Percentiles rank a stretch among this genome's conserved stretches.
These are phyloP conservation scores for Chaitophorus viminalis DNA, from an alignment of 2,888 invertebrate species.

Conservation along the genomic window DNA sequence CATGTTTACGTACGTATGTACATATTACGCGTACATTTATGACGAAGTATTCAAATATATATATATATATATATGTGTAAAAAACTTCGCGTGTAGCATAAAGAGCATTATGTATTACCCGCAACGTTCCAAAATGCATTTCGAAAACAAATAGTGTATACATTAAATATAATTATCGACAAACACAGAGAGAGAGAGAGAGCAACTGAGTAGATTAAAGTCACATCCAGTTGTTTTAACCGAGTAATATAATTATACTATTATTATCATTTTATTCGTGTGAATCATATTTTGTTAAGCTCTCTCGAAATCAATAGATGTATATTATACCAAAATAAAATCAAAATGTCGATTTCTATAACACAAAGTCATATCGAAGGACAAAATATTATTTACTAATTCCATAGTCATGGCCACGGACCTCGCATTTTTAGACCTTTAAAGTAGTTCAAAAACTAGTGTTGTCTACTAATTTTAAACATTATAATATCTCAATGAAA, in stretches of 20 bases:
- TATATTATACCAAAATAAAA: neutral
- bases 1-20: neutral
- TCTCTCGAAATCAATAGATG: neutral
- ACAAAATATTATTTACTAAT: neutral
- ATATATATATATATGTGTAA: neutral
- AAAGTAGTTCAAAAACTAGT: too few relatives aligned
- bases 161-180: neutral
- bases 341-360: neutral
- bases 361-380: neutral
- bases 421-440: neutral
- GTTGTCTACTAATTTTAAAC: too few relatives aligned
- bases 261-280: neutral
- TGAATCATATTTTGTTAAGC: neutral
- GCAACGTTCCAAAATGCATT: neutral
- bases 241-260: neutral
- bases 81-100: too few relatives aligned
- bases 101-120: too few relatives aligned
- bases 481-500: too few relatives aligned
- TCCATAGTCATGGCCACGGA: neutral
- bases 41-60: neutral
- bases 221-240: neutral
- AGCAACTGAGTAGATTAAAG: neutral
- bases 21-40: neutral
- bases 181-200: neutral
- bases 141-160: neutral